A percentile compares a stretch with the other conserved stretches of the same genome.
Evolutionary conservation across 2,797 vertebrate species (phyloP).

Genomic region (Taeniopygia guttata): DNA sequence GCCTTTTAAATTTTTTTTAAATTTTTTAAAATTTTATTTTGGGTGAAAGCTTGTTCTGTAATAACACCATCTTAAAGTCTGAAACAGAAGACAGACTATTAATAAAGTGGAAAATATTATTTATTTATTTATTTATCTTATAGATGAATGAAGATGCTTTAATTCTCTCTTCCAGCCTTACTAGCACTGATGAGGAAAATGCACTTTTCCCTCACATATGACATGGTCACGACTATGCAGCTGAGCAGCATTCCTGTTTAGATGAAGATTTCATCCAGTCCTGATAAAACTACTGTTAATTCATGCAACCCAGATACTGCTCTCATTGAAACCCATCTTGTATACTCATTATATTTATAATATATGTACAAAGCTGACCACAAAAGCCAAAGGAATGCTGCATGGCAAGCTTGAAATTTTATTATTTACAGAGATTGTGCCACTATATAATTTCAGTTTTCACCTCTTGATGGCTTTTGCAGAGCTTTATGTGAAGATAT

Average conservation of each 20-base stretch:
- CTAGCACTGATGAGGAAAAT: background rate
- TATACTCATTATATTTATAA: background rate
- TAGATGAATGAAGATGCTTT: background rate
- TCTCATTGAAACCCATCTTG: background rate
- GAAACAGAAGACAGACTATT: background rate
- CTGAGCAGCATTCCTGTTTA: background rate
- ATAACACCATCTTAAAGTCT: background rate
- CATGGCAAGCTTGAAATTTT: background rate
- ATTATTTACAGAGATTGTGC: slow-evolving; percentile 16
- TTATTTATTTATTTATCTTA: background rate
- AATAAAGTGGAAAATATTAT: background rate
- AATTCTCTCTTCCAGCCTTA: background rate
- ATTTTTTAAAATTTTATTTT: background rate
- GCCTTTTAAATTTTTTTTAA: background rate
- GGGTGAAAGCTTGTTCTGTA: background rate
- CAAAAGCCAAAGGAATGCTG: slow-evolving; percentile 47
- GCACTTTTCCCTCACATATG: background rate
- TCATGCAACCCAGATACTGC: background rate
- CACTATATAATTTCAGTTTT: background rate
- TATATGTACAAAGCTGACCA: background rate
- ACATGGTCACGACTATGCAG: background rate
- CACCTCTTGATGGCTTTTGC: background rate
- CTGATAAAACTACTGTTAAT: slow-evolving; percentile 6
- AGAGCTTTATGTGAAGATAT: background rate
- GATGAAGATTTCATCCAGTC: background rate